Conservation (phyloP, 2,888 invertebrate genomes). For the Chrysodeixis includens region DNA sequence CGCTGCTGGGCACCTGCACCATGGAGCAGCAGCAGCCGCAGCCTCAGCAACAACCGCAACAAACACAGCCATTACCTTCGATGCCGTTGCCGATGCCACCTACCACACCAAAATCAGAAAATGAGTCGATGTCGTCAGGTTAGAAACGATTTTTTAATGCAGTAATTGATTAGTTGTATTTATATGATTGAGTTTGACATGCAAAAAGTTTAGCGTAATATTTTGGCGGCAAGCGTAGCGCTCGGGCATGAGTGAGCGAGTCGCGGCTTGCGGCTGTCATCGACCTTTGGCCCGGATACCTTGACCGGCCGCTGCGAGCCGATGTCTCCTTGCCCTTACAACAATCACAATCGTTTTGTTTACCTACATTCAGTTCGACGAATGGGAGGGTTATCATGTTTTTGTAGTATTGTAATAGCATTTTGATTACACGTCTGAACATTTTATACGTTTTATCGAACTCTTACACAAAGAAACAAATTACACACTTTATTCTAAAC, state of each 20-base stretch:
- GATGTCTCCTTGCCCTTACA: slow-evolving; percentile 82
- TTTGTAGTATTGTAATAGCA: slow-evolving; percentile 31
- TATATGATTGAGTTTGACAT: neutral
- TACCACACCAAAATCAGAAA: slow-evolving; percentile 87
- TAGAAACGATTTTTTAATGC: slow-evolving; percentile 58
- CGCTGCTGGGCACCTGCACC: slow-evolving; percentile 84
- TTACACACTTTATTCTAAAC: slow-evolving; percentile 27
- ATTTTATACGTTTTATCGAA: slow-evolving; percentile 28
- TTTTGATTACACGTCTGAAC: slow-evolving; percentile 34
- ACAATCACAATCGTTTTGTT: slow-evolving; percentile 82
- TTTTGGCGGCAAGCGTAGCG: slow-evolving; percentile 79
- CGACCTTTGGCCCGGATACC: slow-evolving; percentile 89
- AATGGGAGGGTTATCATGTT: slow-evolving; percentile 37
- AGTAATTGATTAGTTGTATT: neutral
- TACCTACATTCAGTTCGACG: slow-evolving; percentile 69
- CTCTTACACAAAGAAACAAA: slow-evolving; percentile 19
- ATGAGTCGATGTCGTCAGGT: slow-evolving; percentile 89
- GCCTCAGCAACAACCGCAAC: slow-evolving; percentile 82
- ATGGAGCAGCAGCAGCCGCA: slow-evolving; percentile 87
- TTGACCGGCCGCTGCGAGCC: slow-evolving; percentile 84
- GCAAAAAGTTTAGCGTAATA: slow-evolving; percentile 47
- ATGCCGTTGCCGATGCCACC: slow-evolving; percentile 87
- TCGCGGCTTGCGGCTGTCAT: slow-evolving; percentile 75
- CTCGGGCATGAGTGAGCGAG: slow-evolving; percentile 61
- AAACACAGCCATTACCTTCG: slow-evolving; percentile 87